Conservation (phyloP, 2,888 invertebrate species). For the Pristionchus arcanus region DNA sequence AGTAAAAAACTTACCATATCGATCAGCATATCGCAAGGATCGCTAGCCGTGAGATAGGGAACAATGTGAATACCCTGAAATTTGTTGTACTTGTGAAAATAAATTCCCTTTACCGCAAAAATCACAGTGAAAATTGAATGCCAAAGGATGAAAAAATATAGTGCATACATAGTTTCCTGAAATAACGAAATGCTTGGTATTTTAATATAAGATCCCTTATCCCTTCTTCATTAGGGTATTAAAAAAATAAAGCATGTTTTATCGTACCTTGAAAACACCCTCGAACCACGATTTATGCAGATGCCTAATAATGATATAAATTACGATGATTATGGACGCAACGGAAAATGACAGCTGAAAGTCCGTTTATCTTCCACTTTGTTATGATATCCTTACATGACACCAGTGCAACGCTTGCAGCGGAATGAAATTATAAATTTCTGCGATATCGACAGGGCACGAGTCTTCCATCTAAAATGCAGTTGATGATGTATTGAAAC, state of each 20-base stretch:
- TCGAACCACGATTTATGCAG: slow-evolving; percentile 43
- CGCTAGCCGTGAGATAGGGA: neutral
- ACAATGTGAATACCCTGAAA: neutral
- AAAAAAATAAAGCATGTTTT: neutral
- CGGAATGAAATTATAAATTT: neutral
- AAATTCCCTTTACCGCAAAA: neutral
- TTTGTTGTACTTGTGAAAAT: too few relatives aligned
- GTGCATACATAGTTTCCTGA: slow-evolving; percentile 6
- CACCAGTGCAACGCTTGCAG: neutral
- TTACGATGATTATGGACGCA: neutral
- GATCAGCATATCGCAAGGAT: neutral
- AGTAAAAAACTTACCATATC: neutral
- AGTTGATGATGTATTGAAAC: too few relatives aligned
- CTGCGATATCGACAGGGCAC: neutral
- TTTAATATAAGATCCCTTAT: too few relatives aligned
- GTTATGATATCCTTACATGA: neutral
- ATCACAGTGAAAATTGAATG: neutral
- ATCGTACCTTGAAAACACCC: slow-evolving; percentile 27
- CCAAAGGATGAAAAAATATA: neutral
- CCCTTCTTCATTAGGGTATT: too few relatives aligned
- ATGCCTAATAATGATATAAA: neutral
- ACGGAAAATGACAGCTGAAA: neutral
- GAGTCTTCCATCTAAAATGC: neutral
- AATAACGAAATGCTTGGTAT: too few relatives aligned
- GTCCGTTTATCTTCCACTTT: neutral